Evolutionary conservation across 2,113 vertebrate genomes (phyloP).

Genomic region (Euleptes europaea): DNA sequence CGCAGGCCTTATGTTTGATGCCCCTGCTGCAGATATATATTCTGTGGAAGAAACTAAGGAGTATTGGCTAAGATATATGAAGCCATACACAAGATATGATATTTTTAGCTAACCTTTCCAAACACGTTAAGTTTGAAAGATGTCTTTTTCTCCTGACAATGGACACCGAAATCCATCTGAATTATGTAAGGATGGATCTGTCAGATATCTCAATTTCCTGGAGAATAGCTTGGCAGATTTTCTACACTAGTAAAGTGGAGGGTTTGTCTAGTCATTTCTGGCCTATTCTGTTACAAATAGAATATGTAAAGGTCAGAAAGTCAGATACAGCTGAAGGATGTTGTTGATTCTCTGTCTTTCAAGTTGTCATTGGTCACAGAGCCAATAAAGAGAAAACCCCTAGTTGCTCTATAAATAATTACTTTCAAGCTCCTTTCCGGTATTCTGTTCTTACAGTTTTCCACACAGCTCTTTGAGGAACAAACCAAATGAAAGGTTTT

Average conservation of each 20-base stretch:
- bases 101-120: not conserved
- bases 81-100: not conserved
- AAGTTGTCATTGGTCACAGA: slow-evolving; percentile 9
- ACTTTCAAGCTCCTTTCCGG: not conserved
- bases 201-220: not conserved
- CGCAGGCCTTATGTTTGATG: no score
- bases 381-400: slow-evolving; percentile 4
- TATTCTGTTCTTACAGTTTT: not conserved
- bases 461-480: not conserved
- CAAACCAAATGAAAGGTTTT: not conserved
- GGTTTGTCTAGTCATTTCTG: not conserved
- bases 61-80: not conserved
- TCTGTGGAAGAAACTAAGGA: not conserved
- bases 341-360: not conserved
- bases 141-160: not conserved
- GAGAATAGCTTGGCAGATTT: not conserved
- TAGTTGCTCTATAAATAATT: not conserved
- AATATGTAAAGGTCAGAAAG: not conserved
- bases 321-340: not conserved
- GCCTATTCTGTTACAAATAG: not conserved
- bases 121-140: not conserved
- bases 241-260: not conserved
- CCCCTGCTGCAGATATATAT: not conserved
- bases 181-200: not conserved
- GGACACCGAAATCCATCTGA: not conserved